Evolutionary conservation across 1,140 invertebrate genomes (phyloP).

Genomic region (Homarus americanus): DNA sequence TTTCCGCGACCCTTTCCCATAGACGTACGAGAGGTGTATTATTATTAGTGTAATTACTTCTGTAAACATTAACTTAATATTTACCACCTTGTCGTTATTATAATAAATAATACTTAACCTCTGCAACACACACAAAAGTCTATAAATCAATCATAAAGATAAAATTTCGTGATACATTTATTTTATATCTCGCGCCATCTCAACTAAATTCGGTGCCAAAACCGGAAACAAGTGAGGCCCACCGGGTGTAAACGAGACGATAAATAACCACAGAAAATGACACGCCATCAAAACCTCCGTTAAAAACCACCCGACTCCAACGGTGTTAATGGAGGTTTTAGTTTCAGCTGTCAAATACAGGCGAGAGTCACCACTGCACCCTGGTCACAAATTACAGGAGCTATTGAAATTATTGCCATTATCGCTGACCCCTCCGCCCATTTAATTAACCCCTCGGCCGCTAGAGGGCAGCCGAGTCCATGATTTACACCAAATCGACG

Average conservation of each 20-base stretch:
- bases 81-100: too few species aligned
- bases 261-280: constrained; percentile 6
- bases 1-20: too few species aligned
- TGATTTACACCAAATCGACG: neutral
- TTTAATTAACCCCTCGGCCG: constrained; percentile 23
- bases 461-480: constrained; percentile 22
- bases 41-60: too few species aligned
- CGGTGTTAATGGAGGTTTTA: constrained; percentile 44
- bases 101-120: too few species aligned
- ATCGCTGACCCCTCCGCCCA: constrained; percentile 28
- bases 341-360: constrained; percentile 48
- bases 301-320: neutral
- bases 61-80: too few species aligned
- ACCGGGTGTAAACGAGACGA: neutral
- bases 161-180: too few species aligned
- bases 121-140: too few species aligned
- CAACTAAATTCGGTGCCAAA: neutral
- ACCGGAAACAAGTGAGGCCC: constrained; percentile 44
- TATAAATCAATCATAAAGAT: too few species aligned
- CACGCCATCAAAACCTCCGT: constrained; percentile 20
- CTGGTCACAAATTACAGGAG: constrained; percentile 46
- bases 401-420: constrained; percentile 60
- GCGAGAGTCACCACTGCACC: constrained; percentile 12
- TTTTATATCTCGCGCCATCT: too few species aligned
- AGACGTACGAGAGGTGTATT: too few species aligned